Base-by-base conservation (phyloP, 2,113 vertebrate species). In the Equus przewalskii region DNA sequence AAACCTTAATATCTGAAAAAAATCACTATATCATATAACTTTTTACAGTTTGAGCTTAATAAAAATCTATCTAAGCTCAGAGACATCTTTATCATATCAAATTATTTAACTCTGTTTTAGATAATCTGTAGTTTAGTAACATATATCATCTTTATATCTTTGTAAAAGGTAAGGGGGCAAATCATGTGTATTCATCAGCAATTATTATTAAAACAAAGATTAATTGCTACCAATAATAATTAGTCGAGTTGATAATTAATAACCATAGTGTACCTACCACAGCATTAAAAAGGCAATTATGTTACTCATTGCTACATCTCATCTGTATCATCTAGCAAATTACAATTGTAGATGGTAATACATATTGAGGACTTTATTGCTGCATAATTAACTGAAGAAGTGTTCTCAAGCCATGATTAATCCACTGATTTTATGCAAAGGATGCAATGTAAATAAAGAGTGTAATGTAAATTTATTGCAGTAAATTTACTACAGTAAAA, bases 231-330 rank as follows among this genome's bases (percentile, higher is more conserved):
- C 3, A 14, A 97, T 98, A 87, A 79, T 97, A 98, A 98, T 98
- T 98, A 98, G 83, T 98, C 94, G 97, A 97, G 58, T 11, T 97
- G 56, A 96, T 98, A 98, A 97, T 96, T 98, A 97, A 98, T 97
- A 79, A 65, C 46, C 88, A 76, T 79, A 97, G 6, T 89, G 85
- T 67, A 97, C 70, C 81, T 98, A 83, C 58, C 30, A 83, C 0
- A 3, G 46, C 54, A 96, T 98, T 98, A 95, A 97, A 97, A 95
- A 94, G 46, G 22, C 65, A 97, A 92, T 98, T 98, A 93, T 97
- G 96, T 98, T 98, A 94, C 33, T 84, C 54, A 65, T 70, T 97
- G 33, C 89, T 92, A 56, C 44, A 95, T 94, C 62, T 98, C 70
- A 96, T 76, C 69, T 96, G 16, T 96, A 92, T 92, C 96, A 94